These are phyloP conservation scores for Aleiodes leptofemur DNA, from an alignment of 2,888 invertebrate genomes.

Conservation along the genomic window DNA sequence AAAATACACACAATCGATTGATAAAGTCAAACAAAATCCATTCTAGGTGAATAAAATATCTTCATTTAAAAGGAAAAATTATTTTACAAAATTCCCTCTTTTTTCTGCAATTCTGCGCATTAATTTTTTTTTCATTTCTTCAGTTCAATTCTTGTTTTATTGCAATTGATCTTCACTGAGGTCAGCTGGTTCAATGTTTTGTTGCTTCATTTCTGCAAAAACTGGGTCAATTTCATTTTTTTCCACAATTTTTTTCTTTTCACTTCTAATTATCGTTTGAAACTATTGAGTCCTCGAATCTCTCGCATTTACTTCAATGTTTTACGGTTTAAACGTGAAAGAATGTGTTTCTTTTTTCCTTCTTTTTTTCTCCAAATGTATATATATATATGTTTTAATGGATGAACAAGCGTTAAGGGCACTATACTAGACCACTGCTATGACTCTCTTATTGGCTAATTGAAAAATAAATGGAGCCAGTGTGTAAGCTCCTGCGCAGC, in stretches of 20 bases:
- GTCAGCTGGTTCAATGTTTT: slow-evolving; percentile 13
- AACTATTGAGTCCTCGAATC: background rate
- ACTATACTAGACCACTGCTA: slow-evolving; percentile 45
- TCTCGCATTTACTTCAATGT: slow-evolving; percentile 21
- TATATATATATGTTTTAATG: background rate
- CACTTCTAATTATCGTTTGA: background rate
- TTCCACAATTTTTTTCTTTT: background rate
- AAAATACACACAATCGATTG: slow-evolving; percentile 41
- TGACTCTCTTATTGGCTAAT: slow-evolving; percentile 47
- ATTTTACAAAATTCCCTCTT: too few species aligned
- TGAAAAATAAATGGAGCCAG: slow-evolving; percentile 25
- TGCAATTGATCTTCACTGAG: background rate
- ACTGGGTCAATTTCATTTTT: slow-evolving; percentile 38
- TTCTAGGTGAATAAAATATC: background rate
- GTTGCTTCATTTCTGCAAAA: slow-evolving; percentile 34
- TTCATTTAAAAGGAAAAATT: too few species aligned
- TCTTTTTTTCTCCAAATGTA: background rate
- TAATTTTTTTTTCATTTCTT: slow-evolving; percentile 1
- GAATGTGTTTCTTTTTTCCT: slow-evolving; percentile 42
- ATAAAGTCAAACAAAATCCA: background rate
- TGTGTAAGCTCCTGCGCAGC: slow-evolving; percentile 1
- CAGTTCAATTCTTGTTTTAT: background rate
- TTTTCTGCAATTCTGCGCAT: too few species aligned
- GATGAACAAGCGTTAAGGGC: slow-evolving; percentile 47
- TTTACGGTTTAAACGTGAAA: slow-evolving; percentile 36